Evolutionary conservation across 2,113 vertebrate species (phyloP).

Genomic region (Myiopsitta monachus): DNA sequence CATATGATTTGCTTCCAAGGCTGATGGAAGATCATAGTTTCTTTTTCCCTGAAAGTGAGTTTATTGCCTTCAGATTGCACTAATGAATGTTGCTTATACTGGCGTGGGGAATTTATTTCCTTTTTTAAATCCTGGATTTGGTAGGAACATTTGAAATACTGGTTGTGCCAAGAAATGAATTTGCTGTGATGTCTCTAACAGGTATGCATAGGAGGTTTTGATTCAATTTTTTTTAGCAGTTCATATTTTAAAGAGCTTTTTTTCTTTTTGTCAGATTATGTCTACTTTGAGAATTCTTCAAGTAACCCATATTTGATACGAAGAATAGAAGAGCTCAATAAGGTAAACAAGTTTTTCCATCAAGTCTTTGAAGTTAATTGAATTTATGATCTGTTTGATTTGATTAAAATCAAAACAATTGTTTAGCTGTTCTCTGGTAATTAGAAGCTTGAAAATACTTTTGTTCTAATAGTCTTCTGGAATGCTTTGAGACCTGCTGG

Average conservation of each 20-base stretch:
- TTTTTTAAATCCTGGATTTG: background rate
- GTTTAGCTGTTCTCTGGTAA: background rate
- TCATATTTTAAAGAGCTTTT: background rate
- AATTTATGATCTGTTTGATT: conserved; percentile 24
- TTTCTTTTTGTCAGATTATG: conserved; percentile 86
- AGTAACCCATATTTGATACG: conserved; percentile 98
- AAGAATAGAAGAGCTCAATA: conserved; percentile 98
- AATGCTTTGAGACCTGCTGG: background rate
- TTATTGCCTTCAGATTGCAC: background rate
- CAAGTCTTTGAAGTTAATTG: conserved; percentile 3
- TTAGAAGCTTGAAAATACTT: background rate
- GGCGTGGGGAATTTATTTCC: background rate
- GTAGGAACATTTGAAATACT: background rate
- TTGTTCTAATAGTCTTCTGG: background rate
- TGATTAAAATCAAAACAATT: conserved; percentile 41
- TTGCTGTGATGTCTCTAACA: background rate
- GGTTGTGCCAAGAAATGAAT: background rate
- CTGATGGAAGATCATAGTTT: background rate
- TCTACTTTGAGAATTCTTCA: conserved; percentile 99
- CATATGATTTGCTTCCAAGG: background rate
- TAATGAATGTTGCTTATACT: background rate
- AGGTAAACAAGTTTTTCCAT: conserved; percentile 71
- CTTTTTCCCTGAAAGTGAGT: background rate
- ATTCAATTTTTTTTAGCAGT: background rate
- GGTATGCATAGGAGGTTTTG: background rate